A percentile compares a stretch with the other conserved stretches of the same genome.
phyloP scores from a whole-genome alignment of 2,113 vertebrate species.

The Anarhynchus alexandrinus region DNA sequence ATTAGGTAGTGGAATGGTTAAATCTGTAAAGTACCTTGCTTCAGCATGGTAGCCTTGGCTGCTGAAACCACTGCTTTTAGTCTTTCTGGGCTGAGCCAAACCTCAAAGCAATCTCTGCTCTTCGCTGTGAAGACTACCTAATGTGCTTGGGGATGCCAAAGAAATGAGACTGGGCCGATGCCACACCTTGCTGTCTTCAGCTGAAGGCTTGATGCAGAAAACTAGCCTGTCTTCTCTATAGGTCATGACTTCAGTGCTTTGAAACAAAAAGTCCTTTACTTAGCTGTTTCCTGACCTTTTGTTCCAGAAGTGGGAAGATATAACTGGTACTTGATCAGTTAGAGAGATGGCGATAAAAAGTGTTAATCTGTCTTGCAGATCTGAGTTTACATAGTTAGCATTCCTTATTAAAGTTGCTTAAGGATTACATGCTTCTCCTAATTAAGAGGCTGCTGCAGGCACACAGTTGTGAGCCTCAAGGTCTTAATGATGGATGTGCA shows the following conservation, averaged over 20 bases:
- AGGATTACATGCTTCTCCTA: background rate
- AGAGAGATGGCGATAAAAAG: background rate
- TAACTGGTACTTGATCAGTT: background rate
- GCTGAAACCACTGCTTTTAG: background rate
- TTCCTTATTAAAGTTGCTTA: background rate
- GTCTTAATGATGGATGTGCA: background rate
- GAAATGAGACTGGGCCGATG: background rate
- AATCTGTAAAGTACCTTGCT: background rate
- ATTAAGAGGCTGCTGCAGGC: background rate
- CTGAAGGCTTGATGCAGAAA: background rate
- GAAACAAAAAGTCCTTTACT: background rate
- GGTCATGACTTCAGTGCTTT: background rate
- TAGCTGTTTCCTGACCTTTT: background rate
- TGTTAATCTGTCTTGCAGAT: background rate
- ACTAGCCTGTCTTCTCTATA: background rate
- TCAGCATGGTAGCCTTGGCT: background rate
- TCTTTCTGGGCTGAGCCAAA: background rate
- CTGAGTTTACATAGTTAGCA: background rate
- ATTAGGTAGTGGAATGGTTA: background rate
- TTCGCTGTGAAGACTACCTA: background rate
- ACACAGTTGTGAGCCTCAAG: background rate
- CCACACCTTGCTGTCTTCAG: background rate
- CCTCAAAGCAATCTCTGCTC: background rate
- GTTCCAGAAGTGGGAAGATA: background rate
- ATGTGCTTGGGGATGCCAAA: background rate